Base-by-base conservation (phyloP, 2,113 vertebrate species). In the Pampusana beccarii region DNA sequence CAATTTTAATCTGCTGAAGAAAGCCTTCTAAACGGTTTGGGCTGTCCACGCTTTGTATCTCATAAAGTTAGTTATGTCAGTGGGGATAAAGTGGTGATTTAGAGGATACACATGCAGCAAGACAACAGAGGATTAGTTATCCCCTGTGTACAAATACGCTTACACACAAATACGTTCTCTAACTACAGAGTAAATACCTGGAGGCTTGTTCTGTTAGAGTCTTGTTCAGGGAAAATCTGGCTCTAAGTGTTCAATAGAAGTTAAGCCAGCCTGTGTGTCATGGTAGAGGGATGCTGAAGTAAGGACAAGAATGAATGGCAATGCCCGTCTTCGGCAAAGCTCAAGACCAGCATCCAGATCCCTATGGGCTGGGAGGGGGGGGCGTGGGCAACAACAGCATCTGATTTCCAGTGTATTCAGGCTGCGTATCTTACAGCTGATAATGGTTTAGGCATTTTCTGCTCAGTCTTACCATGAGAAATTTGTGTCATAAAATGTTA, bases 351-450 rank as follows among this genome's bases (percentile, higher is more conserved):
- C 44, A 69, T 70, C 44, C 34, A 72, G 40, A 62, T 28, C 26
- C 19, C 34, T 57, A 33, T 17, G 51, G 17, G 2, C 6, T 1
- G 1, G 7, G 14, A 7, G 5, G 11, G 17, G 21, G 15, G 14
- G 14, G 11, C 10, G 31, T 28, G 6, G 28, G 8, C 13, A 56
- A 69, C 60, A 82, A 3, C 29, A 80, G 16, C 58, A 6, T 36
- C 65, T 2, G 1, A 16, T 60, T 83, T 67, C 36, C 13, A 26
- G 26, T 53, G 23, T 53, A 57, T 69, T 88, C 53, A 42, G 5
- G 1, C 16, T 48, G 54, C 21, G 2, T 73, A 20, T 65, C 10
- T 60, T 79, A 29, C 3, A 71, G 38, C 5, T 72, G 8, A n/a
- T 50, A 83, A 65, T 25, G 29, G 15, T 16, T 78, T 74, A 36